These are phyloP conservation scores for Agriotes lineatus DNA, from an alignment of 2,888 invertebrate species.

Conservation along the genomic window DNA sequence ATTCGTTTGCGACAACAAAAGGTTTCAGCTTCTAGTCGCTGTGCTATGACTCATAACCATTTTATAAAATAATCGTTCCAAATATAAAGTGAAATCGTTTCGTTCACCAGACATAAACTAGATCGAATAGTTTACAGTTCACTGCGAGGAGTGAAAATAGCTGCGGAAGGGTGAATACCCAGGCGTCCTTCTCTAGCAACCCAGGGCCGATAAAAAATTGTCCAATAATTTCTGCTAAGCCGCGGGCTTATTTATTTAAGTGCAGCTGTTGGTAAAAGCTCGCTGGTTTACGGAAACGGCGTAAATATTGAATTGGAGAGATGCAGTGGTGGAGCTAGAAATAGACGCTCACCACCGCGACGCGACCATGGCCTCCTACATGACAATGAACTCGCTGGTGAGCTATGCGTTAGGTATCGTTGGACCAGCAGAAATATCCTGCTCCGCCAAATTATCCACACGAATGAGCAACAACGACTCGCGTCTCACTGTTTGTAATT, in stretches of 20 bases:
- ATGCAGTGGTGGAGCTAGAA: slow-evolving; percentile 38
- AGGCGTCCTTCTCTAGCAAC: background rate
- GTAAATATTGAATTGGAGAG: slow-evolving; percentile 35
- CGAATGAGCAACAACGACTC: too few relatives aligned
- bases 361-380: slow-evolving; percentile 35
- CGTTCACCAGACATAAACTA: too few relatives aligned
- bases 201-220: background rate
- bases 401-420: background rate
- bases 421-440: too few relatives aligned
- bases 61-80: background rate
- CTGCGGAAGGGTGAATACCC: background rate
- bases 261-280: slow-evolving; percentile 30
- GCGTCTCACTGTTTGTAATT: too few relatives aligned
- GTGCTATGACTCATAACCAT: background rate
- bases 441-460: too few relatives aligned
- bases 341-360: slow-evolving; percentile 40
- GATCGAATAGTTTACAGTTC: background rate
- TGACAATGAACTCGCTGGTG: slow-evolving; percentile 40
- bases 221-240: slow-evolving; percentile 24
- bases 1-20: background rate
- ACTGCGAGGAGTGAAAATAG: background rate
- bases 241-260: slow-evolving; percentile 35
- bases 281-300: slow-evolving; percentile 42
- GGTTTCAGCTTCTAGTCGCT: background rate
- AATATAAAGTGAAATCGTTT: too few relatives aligned